Evolutionary conservation across 2,888 invertebrate genomes (phyloP), one percentile per base, ranked within the genome.

Genomic region (Leptura quadrifasciata): DNA sequence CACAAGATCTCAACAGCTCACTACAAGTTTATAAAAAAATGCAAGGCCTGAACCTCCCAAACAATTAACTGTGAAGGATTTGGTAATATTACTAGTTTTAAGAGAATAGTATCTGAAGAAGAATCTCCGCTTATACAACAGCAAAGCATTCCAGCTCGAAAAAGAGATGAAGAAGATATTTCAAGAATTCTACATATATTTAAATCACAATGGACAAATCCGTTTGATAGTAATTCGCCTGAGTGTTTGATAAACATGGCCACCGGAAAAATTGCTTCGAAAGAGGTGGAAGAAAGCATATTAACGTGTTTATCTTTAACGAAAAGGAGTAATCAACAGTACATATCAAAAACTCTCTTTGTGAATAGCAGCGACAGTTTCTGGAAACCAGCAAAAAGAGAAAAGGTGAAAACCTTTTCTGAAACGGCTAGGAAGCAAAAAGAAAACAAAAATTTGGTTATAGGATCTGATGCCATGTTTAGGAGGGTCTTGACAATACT

Each of bases 361-460:
- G 52, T 52, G 52, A 52, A 52, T 52, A 10, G 52, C 17, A 52
- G 6, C 4, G 52, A 52, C 52, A 52, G 52, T 52, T 52, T 52
- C 12, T 52, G 52, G 6, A 52, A 52, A 52, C 52, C 12, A 52
- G 52, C 10, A 6, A 52, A 52, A 52, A 52, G 52, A 52, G 52
- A 52, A 52, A 52, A 52, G 52, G 52, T 52, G 52, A 52, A 52
- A 52, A 52, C 52, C 52, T 52, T 52, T 52, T 52, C 52, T 52
- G 52, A 52, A 52, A 52, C 52, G 2, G 17, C 12, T 12, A 52
- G 52, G 6, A 52, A 52, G 52, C 52, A 52, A 52, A 52, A 52
- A 52, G 17, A 12, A 52, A n/a, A 52, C 31, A 52, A 52, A 52
- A 52, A 52, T 10, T 6, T 52, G 52, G 52, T 52, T 52, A 52